Percentiles rank a stretch among this genome's conserved stretches.
Conservation (phyloP, 1,140 invertebrate genomes). For the Ceratosolen fusciceps region DNA sequence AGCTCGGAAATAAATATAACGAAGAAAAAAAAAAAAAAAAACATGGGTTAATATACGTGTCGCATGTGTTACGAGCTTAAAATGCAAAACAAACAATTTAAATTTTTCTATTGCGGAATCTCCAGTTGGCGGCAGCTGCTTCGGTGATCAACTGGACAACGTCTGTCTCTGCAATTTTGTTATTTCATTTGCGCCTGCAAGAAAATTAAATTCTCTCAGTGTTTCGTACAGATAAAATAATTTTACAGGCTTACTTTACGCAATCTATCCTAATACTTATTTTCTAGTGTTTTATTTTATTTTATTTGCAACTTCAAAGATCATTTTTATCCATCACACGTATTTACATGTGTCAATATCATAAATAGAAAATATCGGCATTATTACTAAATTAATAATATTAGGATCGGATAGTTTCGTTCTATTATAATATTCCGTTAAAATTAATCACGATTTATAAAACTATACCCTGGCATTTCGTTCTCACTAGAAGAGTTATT, state of each 20-base stretch:
- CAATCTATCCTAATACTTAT: too few species aligned
- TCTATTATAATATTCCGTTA: too few species aligned
- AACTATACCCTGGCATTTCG: too few species aligned
- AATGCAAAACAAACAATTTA: constrained; percentile 2
- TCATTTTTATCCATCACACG: background rate
- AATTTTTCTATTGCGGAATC: constrained; percentile 10
- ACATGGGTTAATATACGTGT: background rate
- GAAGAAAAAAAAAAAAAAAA: background rate
- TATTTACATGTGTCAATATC: background rate
- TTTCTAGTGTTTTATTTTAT: too few species aligned
- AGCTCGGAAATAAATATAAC: background rate
- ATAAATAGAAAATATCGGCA: too few species aligned
- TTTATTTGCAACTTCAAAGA: too few species aligned
- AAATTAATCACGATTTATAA: too few species aligned
- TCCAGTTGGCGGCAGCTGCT: constrained; percentile 10
- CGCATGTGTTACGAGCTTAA: background rate
- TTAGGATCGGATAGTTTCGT: too few species aligned
- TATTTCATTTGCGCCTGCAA: constrained; percentile 8
- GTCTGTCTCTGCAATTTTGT: background rate
- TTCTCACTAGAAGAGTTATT: too few species aligned
- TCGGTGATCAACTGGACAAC: constrained; percentile 13
- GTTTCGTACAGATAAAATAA: background rate
- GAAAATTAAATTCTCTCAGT: background rate
- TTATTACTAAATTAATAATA: too few species aligned
- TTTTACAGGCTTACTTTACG: background rate